Percentiles rank a stretch among this genome's conserved stretches.
These are phyloP conservation scores for Climacteris rufus DNA, from an alignment of 2,113 vertebrate genomes.

Conservation along the genomic window DNA sequence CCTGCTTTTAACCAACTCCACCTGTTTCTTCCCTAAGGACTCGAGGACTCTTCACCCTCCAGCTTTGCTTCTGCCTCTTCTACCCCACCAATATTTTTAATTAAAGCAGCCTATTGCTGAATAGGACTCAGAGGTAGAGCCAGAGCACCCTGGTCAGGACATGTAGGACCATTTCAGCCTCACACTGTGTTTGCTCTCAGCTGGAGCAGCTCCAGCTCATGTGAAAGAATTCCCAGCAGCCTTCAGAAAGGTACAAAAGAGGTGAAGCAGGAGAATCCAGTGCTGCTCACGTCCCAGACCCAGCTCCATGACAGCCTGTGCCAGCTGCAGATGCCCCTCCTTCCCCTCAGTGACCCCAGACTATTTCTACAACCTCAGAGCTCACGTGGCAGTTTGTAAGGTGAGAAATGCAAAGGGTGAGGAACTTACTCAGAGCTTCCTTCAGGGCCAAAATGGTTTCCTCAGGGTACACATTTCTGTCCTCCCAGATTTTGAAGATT, in stretches of 20 bases:
- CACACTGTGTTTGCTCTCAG: not conserved
- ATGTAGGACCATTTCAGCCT: not conserved
- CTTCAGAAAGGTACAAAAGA: not conserved
- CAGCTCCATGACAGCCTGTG: accelerated
- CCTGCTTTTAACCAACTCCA: accelerated
- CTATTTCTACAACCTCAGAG: not conserved
- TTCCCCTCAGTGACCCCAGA: not conserved
- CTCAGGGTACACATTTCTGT: conserved; percentile 91
- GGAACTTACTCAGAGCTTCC: conserved; percentile 75
- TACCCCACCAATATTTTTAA: not conserved
- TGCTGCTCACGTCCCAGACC: not conserved
- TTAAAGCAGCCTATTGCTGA: not conserved
- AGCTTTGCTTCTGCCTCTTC: not conserved
- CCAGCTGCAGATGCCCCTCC: not conserved
- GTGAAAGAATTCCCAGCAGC: not conserved
- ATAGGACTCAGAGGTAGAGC: not conserved
- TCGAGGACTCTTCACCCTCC: not conserved
- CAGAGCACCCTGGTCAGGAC: not conserved
- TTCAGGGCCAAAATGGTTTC: conserved; percentile 88
- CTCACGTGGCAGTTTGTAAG: not conserved
- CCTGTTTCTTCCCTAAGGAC: accelerated
- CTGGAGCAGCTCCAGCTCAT: not conserved
- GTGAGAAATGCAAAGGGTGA: not conserved
- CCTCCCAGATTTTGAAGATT: conserved; percentile 97
- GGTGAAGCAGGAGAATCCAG: not conserved